Base-by-base conservation (phyloP, 2,888 invertebrate species). In the Leptinotarsa rubiginosa region DNA sequence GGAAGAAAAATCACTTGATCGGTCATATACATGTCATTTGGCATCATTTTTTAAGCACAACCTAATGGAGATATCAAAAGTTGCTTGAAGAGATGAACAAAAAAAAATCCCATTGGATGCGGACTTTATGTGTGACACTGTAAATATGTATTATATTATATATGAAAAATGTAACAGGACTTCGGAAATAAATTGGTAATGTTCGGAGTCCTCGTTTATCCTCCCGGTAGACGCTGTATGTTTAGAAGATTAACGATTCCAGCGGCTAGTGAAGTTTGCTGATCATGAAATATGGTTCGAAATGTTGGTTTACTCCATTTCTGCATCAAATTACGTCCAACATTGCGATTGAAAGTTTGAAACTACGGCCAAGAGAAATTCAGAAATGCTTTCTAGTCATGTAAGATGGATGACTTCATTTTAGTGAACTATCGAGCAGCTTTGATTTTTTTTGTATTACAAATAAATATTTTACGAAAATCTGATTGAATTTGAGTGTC, bases 171-270 rank as follows among this genome's bases (percentile, higher is more conserved):
- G n/a, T 52, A 52, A 52, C 18, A 10, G 4, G 18, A 56, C 56
- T 41, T 10, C 3, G n/a, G 16, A 25, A 62, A 62, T 62, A 31
- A 25, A 16, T 62, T 31, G 62, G 16, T 5, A 31, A 16, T 31
- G 25, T 15, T 13, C 25, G 1, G 31, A 62, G n/a, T 31, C 5
- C 15, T 15, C 62, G 31, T 31, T 31, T 16, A n/a, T 62, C 31
- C 31, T 4, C 4, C 31, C 16, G 15, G 4, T 16, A 25, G 31
- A 62, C 15, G 25, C 31, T 62, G 25, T 25, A 62, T 16, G 25
- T 62, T 62, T n/a, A 25, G 62, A 62, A 62, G 62, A 62, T 62
- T 62, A 25, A 62, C 62, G 62, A 62, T 56, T 56, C 25, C 4
- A 62, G 62, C 4, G 62, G 15, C 25, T 15, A 10, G 54, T 59